Evolutionary conservation across 2,113 vertebrate species (phyloP), one percentile per base, ranked within the genome.

Genomic region (Albula glossodonta): DNA sequence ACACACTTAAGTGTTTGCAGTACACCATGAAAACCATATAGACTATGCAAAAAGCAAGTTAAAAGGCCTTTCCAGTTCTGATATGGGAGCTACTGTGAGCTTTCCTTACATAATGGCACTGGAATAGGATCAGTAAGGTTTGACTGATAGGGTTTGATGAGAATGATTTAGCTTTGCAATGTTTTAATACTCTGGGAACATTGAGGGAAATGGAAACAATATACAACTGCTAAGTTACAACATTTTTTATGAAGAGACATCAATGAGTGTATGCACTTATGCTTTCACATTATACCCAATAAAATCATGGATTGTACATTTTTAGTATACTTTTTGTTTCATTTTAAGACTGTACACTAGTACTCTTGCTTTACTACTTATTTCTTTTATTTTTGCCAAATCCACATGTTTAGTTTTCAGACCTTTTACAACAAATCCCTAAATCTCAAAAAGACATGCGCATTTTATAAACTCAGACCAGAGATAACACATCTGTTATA

Each of bases 371-470:
- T 9, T 19, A 66, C 56, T 19, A 5, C 22, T 31, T 74, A 9
- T 74, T 31, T 31, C 10, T 22, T 31, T 25, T 74, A 10, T 70
- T 74, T 31, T 17, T n/a, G 10, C 70, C n/a, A 31, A 1, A 41
- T 41, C 31, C 31, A 15, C 22, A 4, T 8, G n/a, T 31, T 25
- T n/a, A n/a, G 22, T 25, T 74, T 25, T 70, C 63, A 70, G n/a
- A 74, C 22, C 70, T 31, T 74, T 74, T 74, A 74, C 70, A 74
- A 31, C 70, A 74, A 9, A 74, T 74, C 70, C 10, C 5, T 25
- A 74, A 6, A 93, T 93, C 92, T 87, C 87, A 81, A 85, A 85
- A 81, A 83, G 92, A 92, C 89, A 91, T 80, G 88, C 87, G 77
- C 50, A 89, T 90, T 83, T 86, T 87, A 84, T 87, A 90, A 88